Conservation (phyloP, 1,140 invertebrate species). For the Camponotus floridanus region DNA sequence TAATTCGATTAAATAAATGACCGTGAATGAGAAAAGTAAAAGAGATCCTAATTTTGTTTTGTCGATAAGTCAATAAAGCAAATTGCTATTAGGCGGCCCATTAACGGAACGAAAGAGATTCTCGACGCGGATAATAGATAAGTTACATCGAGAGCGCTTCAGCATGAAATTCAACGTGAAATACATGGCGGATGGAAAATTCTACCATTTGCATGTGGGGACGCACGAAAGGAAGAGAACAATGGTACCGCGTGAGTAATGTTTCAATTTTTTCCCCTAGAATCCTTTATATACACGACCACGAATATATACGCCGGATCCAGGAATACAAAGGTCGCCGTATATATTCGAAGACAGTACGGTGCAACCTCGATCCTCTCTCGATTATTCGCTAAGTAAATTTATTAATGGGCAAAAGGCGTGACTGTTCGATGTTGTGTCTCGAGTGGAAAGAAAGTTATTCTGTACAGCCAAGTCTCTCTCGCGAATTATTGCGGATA, state of each 20-base stretch:
- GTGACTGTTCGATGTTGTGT: slow-evolving; percentile 38
- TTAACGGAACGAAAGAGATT: slow-evolving; percentile 52
- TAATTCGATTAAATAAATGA: slow-evolving; percentile 1
- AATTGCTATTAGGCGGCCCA: slow-evolving; percentile 48
- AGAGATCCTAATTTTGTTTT: not conserved
- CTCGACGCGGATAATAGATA: slow-evolving; percentile 55
- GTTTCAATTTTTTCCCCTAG: slow-evolving; percentile 64
- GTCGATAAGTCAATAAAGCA: slow-evolving; percentile 53
- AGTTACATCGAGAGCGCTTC: slow-evolving; percentile 57
- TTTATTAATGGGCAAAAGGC: slow-evolving; percentile 60
- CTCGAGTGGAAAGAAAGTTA: slow-evolving; percentile 19
- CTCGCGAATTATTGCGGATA: not conserved
- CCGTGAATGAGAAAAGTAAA: not conserved
- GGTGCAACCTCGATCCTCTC: slow-evolving; percentile 36
- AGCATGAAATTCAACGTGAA: slow-evolving; percentile 59
- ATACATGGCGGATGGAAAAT: slow-evolving; percentile 50
- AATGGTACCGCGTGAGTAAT: slow-evolving; percentile 66
- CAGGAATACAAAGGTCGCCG: slow-evolving; percentile 56
- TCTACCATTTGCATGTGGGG: slow-evolving; percentile 58
- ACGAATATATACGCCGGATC: slow-evolving; percentile 57
- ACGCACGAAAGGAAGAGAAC: slow-evolving; percentile 54
- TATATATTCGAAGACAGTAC: slow-evolving; percentile 59
- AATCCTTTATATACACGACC: slow-evolving; percentile 49
- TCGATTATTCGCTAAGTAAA: slow-evolving; percentile 63
- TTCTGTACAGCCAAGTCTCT: not conserved